These are phyloP conservation scores for Staurois parvus DNA, from an alignment of 2,797 vertebrate species.

Conservation along the genomic window DNA sequence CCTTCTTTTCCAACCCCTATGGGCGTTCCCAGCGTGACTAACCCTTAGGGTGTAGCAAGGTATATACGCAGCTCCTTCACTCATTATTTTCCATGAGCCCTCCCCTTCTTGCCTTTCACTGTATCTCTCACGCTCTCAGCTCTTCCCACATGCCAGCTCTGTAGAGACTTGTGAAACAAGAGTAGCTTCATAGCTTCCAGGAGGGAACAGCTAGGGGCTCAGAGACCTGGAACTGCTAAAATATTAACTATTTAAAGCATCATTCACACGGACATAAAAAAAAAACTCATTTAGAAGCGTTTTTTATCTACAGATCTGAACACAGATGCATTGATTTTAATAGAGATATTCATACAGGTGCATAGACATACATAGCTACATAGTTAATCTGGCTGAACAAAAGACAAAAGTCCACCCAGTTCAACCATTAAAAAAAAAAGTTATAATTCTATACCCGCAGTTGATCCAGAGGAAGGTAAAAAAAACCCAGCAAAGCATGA, in stretches of 20 bases:
- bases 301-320: no score
- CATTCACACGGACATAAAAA: no score
- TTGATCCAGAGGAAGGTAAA: no score
- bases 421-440: no score
- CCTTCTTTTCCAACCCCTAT: slow-evolving; percentile 28
- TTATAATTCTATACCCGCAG: no score
- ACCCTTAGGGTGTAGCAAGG: slow-evolving; percentile 49
- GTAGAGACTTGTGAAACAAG: slow-evolving; percentile 52
- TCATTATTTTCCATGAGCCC: slow-evolving; percentile 42
- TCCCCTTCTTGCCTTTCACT: neutral
- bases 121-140: neutral
- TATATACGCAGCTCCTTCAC: slow-evolving; percentile 45
- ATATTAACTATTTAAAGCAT: neutral
- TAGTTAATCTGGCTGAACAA: no score
- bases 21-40: slow-evolving; percentile 53
- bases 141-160: slow-evolving; percentile 22
- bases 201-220: neutral
- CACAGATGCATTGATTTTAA: no score
- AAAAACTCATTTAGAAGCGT: no score
- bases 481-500: no score
- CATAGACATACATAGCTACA: no score
- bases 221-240: neutral
- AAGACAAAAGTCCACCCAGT: no score
- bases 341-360: no score
- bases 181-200: slow-evolving; percentile 20